These are phyloP conservation scores for Orbicella faveolata DNA, from an alignment of 64 coral and sea anemone genomes.

Conservation along the genomic window DNA sequence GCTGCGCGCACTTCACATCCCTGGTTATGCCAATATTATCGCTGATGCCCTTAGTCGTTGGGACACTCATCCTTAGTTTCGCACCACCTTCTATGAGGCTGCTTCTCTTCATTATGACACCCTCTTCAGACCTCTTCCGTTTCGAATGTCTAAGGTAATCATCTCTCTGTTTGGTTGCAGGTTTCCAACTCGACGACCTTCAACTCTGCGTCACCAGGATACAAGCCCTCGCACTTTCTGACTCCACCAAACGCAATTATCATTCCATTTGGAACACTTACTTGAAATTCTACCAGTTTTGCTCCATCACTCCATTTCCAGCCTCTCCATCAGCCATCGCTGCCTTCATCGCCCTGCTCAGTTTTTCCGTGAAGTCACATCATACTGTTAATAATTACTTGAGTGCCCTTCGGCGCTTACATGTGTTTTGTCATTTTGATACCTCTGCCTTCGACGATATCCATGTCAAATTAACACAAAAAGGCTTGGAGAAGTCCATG, in stretches of 20 bases:
- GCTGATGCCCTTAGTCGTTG: conserved; percentile 5
- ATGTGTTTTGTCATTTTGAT: background rate
- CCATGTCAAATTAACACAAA: conserved; percentile 12
- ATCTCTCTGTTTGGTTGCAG: background rate
- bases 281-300: conserved; percentile 12
- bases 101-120: background rate
- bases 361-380: conserved; percentile 21
- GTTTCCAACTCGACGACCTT: background rate
- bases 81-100: background rate
- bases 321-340: background rate
- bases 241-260: conserved; percentile 13
- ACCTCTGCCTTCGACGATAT: conserved; percentile 23
- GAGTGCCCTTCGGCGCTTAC: background rate
- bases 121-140: background rate
- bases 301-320: background rate
- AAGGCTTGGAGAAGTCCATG: conserved; percentile 27
- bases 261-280: background rate
- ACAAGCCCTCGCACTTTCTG: background rate
- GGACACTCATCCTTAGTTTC: background rate
- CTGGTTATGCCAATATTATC: background rate
- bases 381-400: conserved; percentile 20
- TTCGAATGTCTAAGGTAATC: conserved; percentile 10
- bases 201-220: background rate
- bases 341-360: background rate
- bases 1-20: background rate